Conservation (phyloP, 2,113 vertebrate genomes). For the Procavia capensis region DNA sequence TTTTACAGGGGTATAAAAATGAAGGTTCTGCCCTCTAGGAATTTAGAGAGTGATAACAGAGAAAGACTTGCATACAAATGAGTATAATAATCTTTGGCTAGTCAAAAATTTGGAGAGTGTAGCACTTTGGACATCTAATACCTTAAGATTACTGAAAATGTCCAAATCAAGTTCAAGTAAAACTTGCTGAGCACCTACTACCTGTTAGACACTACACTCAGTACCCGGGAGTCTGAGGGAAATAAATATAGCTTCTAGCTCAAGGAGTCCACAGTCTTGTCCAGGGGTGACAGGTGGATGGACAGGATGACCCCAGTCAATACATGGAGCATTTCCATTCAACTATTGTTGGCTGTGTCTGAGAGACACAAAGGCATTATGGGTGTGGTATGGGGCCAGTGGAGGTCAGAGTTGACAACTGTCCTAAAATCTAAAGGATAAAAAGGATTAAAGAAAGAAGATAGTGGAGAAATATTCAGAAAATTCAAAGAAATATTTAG, state of each 20-base stretch:
- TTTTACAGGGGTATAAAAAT: background rate
- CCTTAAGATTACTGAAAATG: conserved; percentile 4
- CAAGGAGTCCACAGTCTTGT: background rate
- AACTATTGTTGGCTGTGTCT: fast-evolving
- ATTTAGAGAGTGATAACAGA: background rate
- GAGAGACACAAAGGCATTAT: background rate
- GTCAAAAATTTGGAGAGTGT: background rate
- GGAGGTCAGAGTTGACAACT: background rate
- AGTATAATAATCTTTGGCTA: background rate
- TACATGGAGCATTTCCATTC: background rate
- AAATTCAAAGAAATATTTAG: background rate
- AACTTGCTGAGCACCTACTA: background rate
- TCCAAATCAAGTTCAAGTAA: background rate
- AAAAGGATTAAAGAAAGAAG: background rate
- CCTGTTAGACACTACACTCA: background rate
- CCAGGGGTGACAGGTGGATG: background rate
- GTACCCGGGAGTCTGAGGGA: background rate
- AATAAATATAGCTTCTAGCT: background rate
- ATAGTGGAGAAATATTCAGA: background rate
- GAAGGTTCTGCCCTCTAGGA: background rate
- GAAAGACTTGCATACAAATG: background rate
- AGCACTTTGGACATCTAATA: background rate
- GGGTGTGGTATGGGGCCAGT: background rate
- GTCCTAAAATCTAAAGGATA: conserved; percentile 14
- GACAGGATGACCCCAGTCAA: background rate